Percentiles rank a stretch among this genome's conserved stretches.
Evolutionary conservation across 1,140 invertebrate genomes (phyloP).

Genomic region (Papilio glaucus): DNA sequence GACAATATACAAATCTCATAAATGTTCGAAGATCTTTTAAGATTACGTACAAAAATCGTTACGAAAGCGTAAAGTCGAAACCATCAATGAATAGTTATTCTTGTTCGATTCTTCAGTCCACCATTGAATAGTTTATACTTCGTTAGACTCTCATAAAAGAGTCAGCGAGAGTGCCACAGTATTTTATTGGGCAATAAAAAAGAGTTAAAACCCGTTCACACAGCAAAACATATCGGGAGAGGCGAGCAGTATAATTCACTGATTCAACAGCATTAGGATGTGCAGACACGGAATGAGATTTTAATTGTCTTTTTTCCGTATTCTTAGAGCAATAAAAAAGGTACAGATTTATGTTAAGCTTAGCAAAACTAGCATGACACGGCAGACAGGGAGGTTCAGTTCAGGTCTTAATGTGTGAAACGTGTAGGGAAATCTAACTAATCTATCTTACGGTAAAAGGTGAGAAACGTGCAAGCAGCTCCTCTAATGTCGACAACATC

Average conservation of each 20-base stretch:
- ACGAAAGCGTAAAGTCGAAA: background rate
- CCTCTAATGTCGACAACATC: too few relatives aligned
- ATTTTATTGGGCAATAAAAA: conserved; percentile 56
- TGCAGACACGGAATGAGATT: background rate
- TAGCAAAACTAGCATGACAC: background rate
- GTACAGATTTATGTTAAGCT: background rate
- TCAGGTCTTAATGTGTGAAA: too few relatives aligned
- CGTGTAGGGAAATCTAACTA: too few relatives aligned
- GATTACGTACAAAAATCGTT: background rate
- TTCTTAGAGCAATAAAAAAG: background rate
- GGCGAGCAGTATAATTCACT: background rate
- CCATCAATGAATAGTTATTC: background rate
- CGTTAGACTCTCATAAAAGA: conserved; percentile 54
- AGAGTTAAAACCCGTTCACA: conserved; percentile 43
- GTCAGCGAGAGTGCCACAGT: conserved; percentile 49
- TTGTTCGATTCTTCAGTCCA: conserved; percentile 4
- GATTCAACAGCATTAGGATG: background rate
- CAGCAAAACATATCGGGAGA: conserved; percentile 19
- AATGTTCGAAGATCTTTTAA: background rate
- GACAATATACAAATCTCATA: too few relatives aligned
- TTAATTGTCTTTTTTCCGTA: background rate
- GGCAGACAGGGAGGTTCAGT: too few relatives aligned
- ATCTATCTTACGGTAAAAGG: too few relatives aligned
- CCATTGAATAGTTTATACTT: conserved; percentile 47
- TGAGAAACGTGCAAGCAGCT: too few relatives aligned